Evolutionary conservation across 2,888 invertebrate genomes (phyloP).

Genomic region (Carpatolechia fugitivella): DNA sequence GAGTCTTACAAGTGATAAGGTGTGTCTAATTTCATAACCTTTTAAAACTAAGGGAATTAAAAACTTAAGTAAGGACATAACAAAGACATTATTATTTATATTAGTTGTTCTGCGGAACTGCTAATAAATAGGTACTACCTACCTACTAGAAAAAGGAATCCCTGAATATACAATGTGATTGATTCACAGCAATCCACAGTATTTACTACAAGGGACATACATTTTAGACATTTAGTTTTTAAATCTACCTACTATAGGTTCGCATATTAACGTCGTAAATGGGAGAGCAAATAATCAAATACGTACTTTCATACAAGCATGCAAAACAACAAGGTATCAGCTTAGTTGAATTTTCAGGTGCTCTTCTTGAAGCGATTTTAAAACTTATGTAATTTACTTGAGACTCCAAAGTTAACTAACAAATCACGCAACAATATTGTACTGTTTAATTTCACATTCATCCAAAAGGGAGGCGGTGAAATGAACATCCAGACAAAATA

Average conservation of each 20-base stretch:
- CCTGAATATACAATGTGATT: not conserved
- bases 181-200: not conserved
- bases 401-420: not conserved
- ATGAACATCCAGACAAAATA: conserved; percentile 38
- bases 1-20: no score
- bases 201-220: not conserved
- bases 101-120: no score
- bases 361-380: conserved; percentile 1
- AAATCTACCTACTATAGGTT: not conserved
- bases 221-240: not conserved
- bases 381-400: conserved; percentile 15
- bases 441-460: not conserved
- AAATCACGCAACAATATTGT: not conserved
- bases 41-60: no score
- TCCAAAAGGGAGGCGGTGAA: not conserved
- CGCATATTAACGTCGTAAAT: no score
- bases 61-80: no score
- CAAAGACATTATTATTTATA: no score
- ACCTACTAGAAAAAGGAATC: no score
- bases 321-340: conserved; percentile 6
- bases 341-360: not conserved
- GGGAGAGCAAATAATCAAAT: not conserved
- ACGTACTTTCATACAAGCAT: conserved; percentile 2
- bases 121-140: no score
- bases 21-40: no score